Base-by-base conservation (phyloP, 2,113 vertebrate species). In the Rhipidura dahli region DNA sequence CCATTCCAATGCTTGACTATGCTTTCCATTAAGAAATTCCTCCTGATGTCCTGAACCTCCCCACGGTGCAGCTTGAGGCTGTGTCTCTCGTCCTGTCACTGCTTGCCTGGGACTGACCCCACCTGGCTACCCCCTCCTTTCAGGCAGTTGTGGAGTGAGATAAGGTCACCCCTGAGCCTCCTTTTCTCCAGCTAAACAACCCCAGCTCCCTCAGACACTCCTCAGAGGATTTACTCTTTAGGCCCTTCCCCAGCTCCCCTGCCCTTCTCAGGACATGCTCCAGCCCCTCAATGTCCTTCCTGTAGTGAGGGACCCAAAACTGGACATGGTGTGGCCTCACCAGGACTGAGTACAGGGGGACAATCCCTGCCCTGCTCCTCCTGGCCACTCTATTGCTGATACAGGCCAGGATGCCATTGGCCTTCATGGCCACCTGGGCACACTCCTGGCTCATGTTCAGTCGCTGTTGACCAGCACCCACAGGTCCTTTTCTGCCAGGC, bases 131-230 rank as follows among this genome's bases (percentile, higher is more conserved):
- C 65, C 3, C 27, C 8, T 39, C 14, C 18, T 65, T 28, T 65
- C 26, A 31, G 12, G 27, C 2, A 66, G 22, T 11, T 44, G 37
- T 33, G 51, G 28, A 28, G 15, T 11, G 2, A 5, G 18, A 27
- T 22, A 22, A 72, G 13, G 14, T 64, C 27, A 44, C 5, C 12
- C 5, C 51, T 37, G 44, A 51, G 13, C 15, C 10, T 37, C 27
- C 5, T 44, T 57, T 65, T 33, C 33, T 59, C 12, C 15, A 37
- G 15, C 8, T 57, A 11, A 50, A 50, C 59, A 27, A 9, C 7
- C 2, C 3, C 16, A 40, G 18, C 18, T 33, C 2, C 44, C 13
- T 59, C 18, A 33, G 19, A 8, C 0, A 0, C 33, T 44, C 22
- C 40, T 71, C 30, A 26, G 2, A n/a, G n/a, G 11, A 26, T 35